Percentiles rank a stretch among this genome's conserved stretches.
Conservation (phyloP, 1,140 invertebrate genomes). For the Neodiprion lecontei region DNA sequence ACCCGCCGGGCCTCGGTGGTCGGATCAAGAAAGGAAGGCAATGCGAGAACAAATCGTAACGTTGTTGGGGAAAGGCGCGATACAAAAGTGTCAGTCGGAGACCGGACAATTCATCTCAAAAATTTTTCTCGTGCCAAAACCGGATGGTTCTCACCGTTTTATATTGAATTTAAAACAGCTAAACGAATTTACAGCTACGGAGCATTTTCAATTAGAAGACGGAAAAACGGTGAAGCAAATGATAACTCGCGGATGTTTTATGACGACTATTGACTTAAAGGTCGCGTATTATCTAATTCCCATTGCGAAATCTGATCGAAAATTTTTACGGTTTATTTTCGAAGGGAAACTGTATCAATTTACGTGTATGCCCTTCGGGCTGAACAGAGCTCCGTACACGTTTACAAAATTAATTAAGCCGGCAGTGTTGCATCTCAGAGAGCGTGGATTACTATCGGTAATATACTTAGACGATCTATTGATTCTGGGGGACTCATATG, state of each 20-base stretch:
- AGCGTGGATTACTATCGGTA: constrained; percentile 17
- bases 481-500: background rate
- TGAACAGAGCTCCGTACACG: background rate
- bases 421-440: background rate
- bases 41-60: background rate
- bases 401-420: background rate
- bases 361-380: background rate
- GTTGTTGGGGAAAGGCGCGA: background rate
- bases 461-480: constrained; percentile 21
- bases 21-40: background rate
- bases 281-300: background rate
- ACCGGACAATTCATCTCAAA: background rate
- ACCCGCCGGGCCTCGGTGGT: no score
- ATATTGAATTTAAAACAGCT: no score
- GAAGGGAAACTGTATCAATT: background rate
- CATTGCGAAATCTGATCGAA: background rate
- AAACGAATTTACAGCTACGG: background rate
- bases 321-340: background rate
- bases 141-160: no score
- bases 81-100: background rate
- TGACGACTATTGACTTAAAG: constrained; percentile 20
- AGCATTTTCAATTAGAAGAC: background rate
- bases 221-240: background rate
- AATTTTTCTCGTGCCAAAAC: background rate
- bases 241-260: background rate